Base-by-base conservation (phyloP, 1,140 invertebrate species). In the Asobara japonica region DNA sequence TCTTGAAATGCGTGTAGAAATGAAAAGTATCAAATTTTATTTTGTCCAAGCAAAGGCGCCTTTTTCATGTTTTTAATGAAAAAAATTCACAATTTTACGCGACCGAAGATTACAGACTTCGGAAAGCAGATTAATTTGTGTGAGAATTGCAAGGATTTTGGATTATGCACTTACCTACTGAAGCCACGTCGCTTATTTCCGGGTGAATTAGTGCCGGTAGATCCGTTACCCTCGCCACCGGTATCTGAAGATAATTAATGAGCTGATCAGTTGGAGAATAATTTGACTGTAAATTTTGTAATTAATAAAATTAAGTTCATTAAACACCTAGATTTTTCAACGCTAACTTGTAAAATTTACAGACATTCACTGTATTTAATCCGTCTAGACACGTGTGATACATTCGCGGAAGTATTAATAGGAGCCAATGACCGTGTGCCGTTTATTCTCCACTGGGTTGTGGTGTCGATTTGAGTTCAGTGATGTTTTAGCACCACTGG, bases 181-280 rank as follows among this genome's bases (percentile, higher is more conserved):
- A 95, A 95, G 33, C 91, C 93, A 64, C 93, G 89, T 74, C 93
- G 90, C 81, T 95, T 95, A 84, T 94, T 95, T 51, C 93, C 92
- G 20, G 93, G 93, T 72, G 93, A 94, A 72, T 90, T 90, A 64
- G 89, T 90, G 71, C 88, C 90, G 64, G 86, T 85, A 18, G 88
- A 84, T 60, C 85, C 88, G 64, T 85, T 87, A 61, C 88, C 88
- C 79, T 91, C 90, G 81, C 86, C 84, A 41, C 87, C 81, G 75
- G 87, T 85, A 79, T 90, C 89, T 89, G 86, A 74, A 89, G 86
- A 71, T 29, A 25, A 64, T 36, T 62, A 45, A 68, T 48, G 10
- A 56, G 20, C 2, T 68, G 31, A 33, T 51, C 33, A 10, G 25
- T 45, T 31, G 5, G 7, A 60, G 16, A 20, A 7, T 20, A 30